Evolutionary conservation across 2,113 vertebrate species (phyloP).

Genomic region (Ptilorrhoa leucosticta): DNA sequence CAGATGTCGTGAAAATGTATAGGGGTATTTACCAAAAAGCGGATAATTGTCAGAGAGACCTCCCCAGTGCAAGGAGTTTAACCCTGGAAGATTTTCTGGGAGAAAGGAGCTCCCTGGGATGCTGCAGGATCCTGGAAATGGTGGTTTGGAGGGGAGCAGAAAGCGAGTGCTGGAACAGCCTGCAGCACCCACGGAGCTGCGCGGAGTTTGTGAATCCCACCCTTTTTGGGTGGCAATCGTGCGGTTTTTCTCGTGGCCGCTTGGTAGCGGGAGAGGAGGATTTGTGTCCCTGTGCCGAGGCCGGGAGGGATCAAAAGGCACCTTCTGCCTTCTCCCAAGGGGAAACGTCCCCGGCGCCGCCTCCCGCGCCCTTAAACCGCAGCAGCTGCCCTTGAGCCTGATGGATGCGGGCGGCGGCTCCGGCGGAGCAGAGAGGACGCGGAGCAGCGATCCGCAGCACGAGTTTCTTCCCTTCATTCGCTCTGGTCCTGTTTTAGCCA

Average conservation of each 20-base stretch:
- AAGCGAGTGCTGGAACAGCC: accelerated
- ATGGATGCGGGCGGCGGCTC: background rate
- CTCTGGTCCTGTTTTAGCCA: accelerated
- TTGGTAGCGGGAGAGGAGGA: accelerated
- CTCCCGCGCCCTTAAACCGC: background rate
- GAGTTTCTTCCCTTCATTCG: background rate
- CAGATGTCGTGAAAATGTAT: accelerated
- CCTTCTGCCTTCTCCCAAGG: background rate
- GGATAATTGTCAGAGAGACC: accelerated
- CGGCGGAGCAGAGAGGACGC: background rate
- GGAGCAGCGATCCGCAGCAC: background rate
- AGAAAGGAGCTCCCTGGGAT: background rate
- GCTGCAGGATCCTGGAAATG: background rate
- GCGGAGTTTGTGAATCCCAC: accelerated
- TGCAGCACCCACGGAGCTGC: accelerated
- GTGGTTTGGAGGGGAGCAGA: background rate
- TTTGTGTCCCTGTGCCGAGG: background rate
- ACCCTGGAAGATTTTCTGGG: background rate
- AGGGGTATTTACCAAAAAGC: background rate
- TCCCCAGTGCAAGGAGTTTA: background rate
- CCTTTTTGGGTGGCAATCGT: accelerated
- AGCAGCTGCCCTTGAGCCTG: background rate
- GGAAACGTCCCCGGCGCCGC: accelerated
- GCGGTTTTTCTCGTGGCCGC: accelerated
- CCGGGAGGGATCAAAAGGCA: background rate